Evolutionary conservation across 2,113 vertebrate genomes (phyloP).

Genomic region (Terrapene triunguis): DNA sequence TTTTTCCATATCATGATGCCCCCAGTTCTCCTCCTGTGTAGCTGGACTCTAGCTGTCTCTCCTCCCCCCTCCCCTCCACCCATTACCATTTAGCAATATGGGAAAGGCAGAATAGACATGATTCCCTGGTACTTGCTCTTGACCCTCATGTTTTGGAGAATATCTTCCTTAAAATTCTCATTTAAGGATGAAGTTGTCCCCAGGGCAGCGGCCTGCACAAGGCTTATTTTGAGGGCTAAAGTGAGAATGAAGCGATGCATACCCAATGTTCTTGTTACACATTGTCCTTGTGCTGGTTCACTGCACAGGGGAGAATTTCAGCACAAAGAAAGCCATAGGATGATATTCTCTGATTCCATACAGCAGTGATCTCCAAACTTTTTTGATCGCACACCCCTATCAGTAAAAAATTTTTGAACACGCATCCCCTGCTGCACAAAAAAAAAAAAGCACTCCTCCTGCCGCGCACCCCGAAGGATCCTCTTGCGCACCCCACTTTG

Average conservation of each 20-base stretch:
- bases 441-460: too few species aligned
- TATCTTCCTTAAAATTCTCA: neutral
- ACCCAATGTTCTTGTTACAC: neutral
- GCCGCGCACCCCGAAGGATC: too few species aligned
- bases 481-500: too few species aligned
- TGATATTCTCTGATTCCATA: neutral
- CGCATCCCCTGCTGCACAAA: too few species aligned
- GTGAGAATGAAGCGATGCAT: neutral
- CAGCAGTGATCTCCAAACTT: neutral
- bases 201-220: neutral
- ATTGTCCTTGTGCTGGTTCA: neutral
- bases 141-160: neutral
- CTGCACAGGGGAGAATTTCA: neutral
- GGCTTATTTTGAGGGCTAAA: neutral
- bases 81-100: neutral
- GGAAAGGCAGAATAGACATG: neutral
- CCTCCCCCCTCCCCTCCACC: too few species aligned
- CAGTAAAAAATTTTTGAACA: too few species aligned
- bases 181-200: neutral
- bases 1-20: neutral
- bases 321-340: neutral
- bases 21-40: neutral
- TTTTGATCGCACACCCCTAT: too few species aligned
- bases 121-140: neutral
- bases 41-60: neutral